Evolutionary conservation across 2,888 invertebrate genomes (phyloP).

Genomic region (Eucera pruinosa): DNA sequence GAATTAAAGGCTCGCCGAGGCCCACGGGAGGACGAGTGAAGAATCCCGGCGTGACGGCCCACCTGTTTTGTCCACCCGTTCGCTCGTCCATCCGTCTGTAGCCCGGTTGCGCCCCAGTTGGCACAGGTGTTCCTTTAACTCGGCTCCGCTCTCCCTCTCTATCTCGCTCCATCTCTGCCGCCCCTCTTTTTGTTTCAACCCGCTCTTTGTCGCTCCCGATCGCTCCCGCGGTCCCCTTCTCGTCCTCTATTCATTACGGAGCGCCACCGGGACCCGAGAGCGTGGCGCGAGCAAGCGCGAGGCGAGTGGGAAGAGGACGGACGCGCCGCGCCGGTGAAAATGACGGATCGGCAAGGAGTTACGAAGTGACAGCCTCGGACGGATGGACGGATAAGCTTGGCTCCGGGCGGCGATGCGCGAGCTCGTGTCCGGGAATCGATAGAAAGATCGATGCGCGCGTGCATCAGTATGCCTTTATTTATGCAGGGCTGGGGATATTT

Average conservation of each 20-base stretch:
- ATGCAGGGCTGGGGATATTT: too few species aligned
- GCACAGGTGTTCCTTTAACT: slow-evolving; percentile 83
- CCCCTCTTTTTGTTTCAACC: slow-evolving; percentile 39
- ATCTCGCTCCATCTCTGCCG: slow-evolving; percentile 25
- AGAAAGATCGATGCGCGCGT: slow-evolving; percentile 18
- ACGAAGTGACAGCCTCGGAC: slow-evolving; percentile 42
- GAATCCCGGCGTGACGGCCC: slow-evolving; percentile 79
- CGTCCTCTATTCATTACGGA: slow-evolving; percentile 57
- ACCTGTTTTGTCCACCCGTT: slow-evolving; percentile 83
- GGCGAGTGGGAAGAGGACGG: slow-evolving; percentile 8
- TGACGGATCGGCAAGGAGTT: slow-evolving; percentile 62
- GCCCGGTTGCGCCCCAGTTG: slow-evolving; percentile 83
- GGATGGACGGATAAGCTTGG: slow-evolving; percentile 43
- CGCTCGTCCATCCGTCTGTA: slow-evolving; percentile 74
- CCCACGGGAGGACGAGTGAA: slow-evolving; percentile 64
- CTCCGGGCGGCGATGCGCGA: neutral
- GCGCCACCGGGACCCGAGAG: slow-evolving; percentile 65
- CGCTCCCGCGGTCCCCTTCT: slow-evolving; percentile 15
- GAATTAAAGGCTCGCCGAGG: slow-evolving; percentile 58
- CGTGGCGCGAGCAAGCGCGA: slow-evolving; percentile 1
- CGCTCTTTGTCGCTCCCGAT: slow-evolving; percentile 23
- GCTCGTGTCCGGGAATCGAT: slow-evolving; percentile 19
- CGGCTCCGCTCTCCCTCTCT: slow-evolving; percentile 58
- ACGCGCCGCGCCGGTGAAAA: slow-evolving; percentile 50
- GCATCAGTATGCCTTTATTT: neutral